Percentiles rank a stretch among this genome's conserved stretches.
phyloP scores from a whole-genome alignment of 2,888 invertebrate species.

The Amphipoea oculea region DNA sequence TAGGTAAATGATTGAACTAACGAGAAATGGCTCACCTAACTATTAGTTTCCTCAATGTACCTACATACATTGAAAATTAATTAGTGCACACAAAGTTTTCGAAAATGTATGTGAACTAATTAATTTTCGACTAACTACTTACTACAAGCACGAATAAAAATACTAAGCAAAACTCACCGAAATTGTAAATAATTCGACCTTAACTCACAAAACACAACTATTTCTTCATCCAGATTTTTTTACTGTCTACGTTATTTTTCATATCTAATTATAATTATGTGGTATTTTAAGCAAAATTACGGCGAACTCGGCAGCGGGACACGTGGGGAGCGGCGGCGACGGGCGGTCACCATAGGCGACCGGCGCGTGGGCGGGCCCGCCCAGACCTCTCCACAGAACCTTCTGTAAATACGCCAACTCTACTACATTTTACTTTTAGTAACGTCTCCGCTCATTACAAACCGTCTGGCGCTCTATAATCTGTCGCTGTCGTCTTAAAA shows the following conservation, averaged over 20 bases:
- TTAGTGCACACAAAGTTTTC: background rate
- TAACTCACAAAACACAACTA: background rate
- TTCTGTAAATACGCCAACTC: slow-evolving; percentile 67
- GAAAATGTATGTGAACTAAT: background rate
- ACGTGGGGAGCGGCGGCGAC: slow-evolving; percentile 73
- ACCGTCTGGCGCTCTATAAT: slow-evolving; percentile 31
- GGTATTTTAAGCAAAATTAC: slow-evolving; percentile 31
- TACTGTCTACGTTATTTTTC: background rate
- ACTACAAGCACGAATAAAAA: background rate
- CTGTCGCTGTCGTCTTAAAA: background rate
- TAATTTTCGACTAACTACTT: background rate
- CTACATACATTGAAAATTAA: background rate
- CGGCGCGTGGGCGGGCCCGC: slow-evolving; percentile 79
- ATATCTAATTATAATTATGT: slow-evolving; percentile 9
- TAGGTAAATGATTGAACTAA: slow-evolving; percentile 19
- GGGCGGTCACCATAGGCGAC: slow-evolving; percentile 85
- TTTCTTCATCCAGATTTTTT: background rate
- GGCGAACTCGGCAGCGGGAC: slow-evolving; percentile 58
- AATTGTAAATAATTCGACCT: background rate
- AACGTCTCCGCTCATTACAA: slow-evolving; percentile 42
- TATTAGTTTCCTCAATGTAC: background rate
- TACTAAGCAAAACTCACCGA: background rate
- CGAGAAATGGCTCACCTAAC: background rate
- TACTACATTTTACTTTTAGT: slow-evolving; percentile 54
- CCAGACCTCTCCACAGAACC: slow-evolving; percentile 65